phyloP scores from a whole-genome alignment of 2,113 vertebrate species.

The Xiphophorus couchianus region DNA sequence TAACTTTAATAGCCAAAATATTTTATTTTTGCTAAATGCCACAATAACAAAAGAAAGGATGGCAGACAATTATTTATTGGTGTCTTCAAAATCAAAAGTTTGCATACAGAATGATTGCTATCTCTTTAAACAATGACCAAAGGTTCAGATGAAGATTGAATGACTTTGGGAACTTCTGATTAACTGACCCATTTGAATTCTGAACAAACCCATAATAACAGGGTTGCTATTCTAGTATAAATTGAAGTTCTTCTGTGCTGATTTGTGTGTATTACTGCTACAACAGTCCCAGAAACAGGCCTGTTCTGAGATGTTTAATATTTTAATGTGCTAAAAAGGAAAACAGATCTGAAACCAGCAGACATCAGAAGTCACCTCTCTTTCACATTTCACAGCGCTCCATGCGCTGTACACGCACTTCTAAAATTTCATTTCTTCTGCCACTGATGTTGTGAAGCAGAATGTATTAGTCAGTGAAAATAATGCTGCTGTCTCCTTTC shows the following conservation, averaged over 20 bases:
- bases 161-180: too few relatives aligned
- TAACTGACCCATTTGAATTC: too few relatives aligned
- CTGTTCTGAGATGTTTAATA: background rate
- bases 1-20: too few relatives aligned
- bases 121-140: too few relatives aligned
- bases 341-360: background rate
- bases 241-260: background rate
- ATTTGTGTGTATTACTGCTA: background rate
- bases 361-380: background rate
- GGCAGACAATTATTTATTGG: too few relatives aligned
- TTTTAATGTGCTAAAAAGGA: background rate
- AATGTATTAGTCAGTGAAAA: slow-evolving; percentile 33
- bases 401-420: background rate
- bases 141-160: too few relatives aligned
- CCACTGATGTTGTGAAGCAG: slow-evolving; percentile 1
- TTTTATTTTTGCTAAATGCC: too few relatives aligned
- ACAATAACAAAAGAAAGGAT: too few relatives aligned
- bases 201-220: background rate
- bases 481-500: slow-evolving; percentile 29
- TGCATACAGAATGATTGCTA: too few relatives aligned
- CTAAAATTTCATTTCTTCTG: slow-evolving; percentile 4
- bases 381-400: background rate
- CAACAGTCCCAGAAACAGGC: background rate
- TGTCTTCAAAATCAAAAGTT: too few relatives aligned
- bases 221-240: background rate